These are phyloP conservation scores for Eueremaeus valkanovi DNA, from an alignment of 2,888 invertebrate genomes.

Conservation along the genomic window DNA sequence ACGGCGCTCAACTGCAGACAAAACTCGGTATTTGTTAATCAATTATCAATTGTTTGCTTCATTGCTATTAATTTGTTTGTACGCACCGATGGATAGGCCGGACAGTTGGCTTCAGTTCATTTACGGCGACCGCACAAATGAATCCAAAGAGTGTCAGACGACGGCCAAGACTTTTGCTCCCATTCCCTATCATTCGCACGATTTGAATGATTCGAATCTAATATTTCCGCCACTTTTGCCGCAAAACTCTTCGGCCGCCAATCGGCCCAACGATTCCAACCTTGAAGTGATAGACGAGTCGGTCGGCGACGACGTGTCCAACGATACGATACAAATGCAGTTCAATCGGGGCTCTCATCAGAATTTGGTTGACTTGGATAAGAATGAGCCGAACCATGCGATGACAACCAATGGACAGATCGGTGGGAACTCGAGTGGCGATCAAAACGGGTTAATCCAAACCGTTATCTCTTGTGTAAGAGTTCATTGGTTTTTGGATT, in stretches of 20 bases:
- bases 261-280: not conserved
- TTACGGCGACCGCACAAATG: slow-evolving; percentile 41
- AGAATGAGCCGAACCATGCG: not conserved
- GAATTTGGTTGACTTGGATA: not conserved
- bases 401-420: not conserved
- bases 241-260: not conserved
- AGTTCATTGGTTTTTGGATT: not conserved
- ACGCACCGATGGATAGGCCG: not conserved
- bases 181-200: slow-evolving; percentile 34
- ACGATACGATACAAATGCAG: slow-evolving; percentile 6
- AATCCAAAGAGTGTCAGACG: no score
- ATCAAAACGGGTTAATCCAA: not conserved
- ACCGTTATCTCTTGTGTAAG: not conserved
- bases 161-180: not conserved
- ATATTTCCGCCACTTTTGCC: not conserved
- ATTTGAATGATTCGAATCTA: not conserved
- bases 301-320: not conserved
- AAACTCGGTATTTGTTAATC: not conserved
- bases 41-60: not conserved
- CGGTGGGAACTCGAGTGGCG: not conserved
- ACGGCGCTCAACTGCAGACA: not conserved
- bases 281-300: not conserved
- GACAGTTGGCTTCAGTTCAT: slow-evolving; percentile 43
- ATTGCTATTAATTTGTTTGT: not conserved
- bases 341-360: slow-evolving; percentile 16